A percentile compares a stretch with the other conserved stretches of the same genome.
Evolutionary conservation across 2,888 invertebrate genomes (phyloP).

Genomic region (Gnatocerus cornutus): DNA sequence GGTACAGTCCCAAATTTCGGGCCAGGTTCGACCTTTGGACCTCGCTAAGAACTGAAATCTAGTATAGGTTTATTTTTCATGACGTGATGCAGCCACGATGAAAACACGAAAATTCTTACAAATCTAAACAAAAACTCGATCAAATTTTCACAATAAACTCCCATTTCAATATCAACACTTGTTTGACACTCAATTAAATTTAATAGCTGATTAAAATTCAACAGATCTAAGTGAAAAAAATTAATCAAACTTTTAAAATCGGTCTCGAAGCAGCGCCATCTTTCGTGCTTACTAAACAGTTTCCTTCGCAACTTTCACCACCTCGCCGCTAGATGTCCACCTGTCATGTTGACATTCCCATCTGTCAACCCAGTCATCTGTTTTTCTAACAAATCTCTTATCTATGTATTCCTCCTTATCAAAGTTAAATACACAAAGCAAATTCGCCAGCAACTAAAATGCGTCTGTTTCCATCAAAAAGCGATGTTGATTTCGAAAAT

Average conservation of each 20-base stretch:
- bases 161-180: too few relatives aligned
- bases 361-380: slow-evolving; percentile 39
- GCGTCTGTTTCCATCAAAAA: slow-evolving; percentile 19
- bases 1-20: too few relatives aligned
- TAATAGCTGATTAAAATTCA: too few relatives aligned
- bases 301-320: not conserved
- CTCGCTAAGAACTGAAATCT: too few relatives aligned
- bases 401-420: slow-evolving; percentile 45
- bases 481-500: slow-evolving; percentile 18
- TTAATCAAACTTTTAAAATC: too few relatives aligned
- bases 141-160: too few relatives aligned
- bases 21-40: too few relatives aligned
- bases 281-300: too few relatives aligned
- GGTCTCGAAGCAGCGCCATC: too few relatives aligned
- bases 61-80: not conserved
- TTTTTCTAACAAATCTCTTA: slow-evolving; percentile 38
- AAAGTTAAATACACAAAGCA: slow-evolving; percentile 38
- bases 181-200: too few relatives aligned
- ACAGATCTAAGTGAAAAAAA: too few relatives aligned
- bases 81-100: not conserved
- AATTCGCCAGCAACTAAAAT: slow-evolving; percentile 27
- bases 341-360: slow-evolving; percentile 44
- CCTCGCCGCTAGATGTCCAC: slow-evolving; percentile 22
- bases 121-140: not conserved
- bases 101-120: not conserved